phyloP scores from a whole-genome alignment of 2,113 vertebrate genomes.

The Atractosteus spatula region DNA sequence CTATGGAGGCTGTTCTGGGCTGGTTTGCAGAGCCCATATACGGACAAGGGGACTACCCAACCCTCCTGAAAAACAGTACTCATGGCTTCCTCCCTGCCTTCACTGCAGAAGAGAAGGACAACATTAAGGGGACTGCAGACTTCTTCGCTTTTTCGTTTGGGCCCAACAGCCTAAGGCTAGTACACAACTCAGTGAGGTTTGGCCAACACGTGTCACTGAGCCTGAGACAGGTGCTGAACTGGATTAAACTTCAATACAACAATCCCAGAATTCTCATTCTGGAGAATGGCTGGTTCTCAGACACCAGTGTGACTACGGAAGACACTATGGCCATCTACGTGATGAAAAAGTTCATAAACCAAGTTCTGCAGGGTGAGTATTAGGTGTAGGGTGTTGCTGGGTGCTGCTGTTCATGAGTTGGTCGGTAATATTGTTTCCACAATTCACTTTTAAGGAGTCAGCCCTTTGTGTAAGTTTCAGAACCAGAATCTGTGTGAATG shows the following conservation, averaged over 20 bases:
- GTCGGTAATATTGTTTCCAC: too few relatives aligned
- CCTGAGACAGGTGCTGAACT: slow-evolving; percentile 77
- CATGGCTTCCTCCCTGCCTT: slow-evolving; percentile 65
- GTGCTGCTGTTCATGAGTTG: too few relatives aligned
- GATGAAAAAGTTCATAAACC: slow-evolving; percentile 90
- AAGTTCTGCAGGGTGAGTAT: slow-evolving; percentile 84
- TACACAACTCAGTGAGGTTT: slow-evolving; percentile 57
- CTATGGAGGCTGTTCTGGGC: slow-evolving; percentile 81
- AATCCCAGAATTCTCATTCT: slow-evolving; percentile 77
- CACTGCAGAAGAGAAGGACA: slow-evolving; percentile 71
- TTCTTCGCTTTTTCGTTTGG: slow-evolving; percentile 96
- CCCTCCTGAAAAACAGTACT: slow-evolving; percentile 65
- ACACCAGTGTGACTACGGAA: slow-evolving; percentile 75
- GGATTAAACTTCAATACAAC: slow-evolving; percentile 88
- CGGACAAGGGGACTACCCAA: slow-evolving; percentile 81
- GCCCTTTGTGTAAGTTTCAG: too few relatives aligned
- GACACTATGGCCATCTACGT: slow-evolving; percentile 86
- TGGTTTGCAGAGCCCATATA: slow-evolving; percentile 93
- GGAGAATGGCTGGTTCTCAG: slow-evolving; percentile 92
- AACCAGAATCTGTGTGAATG: too few relatives aligned
- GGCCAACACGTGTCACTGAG: slow-evolving; percentile 76
- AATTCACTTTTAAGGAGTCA: too few relatives aligned
- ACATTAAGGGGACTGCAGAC: slow-evolving; percentile 80
- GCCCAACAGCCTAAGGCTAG: slow-evolving; percentile 81
- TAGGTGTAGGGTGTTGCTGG: background rate